Conservation (phyloP, 2,113 vertebrate species). For the Rhinoderma darwinii region DNA sequence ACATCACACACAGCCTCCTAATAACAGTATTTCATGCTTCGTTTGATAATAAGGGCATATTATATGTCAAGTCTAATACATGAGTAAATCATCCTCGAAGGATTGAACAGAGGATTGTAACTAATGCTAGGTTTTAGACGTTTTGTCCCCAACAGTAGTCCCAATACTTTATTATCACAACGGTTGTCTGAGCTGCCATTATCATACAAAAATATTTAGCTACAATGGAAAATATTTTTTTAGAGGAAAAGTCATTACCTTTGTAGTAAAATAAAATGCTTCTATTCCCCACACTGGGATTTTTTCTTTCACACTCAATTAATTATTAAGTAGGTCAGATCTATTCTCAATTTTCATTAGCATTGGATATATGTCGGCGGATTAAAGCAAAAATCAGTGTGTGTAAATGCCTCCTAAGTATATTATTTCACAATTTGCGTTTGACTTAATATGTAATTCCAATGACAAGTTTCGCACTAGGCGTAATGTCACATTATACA, state of each 20-base stretch:
- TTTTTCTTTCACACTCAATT: not conserved
- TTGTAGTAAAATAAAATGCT: not conserved
- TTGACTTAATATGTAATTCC: not conserved
- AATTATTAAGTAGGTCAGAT: not conserved
- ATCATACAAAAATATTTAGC: not conserved
- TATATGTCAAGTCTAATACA: not conserved
- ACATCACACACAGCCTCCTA: slow-evolving; percentile 23
- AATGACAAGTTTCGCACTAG: not conserved
- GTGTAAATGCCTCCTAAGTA: not conserved
- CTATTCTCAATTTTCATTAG: not conserved
- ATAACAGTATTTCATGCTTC: slow-evolving; percentile 26
- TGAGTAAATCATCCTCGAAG: not conserved
- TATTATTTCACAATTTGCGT: not conserved
- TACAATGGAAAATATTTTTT: not conserved
- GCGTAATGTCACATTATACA: not conserved
- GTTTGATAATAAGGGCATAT: slow-evolving; percentile 34
- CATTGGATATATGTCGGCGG: not conserved
- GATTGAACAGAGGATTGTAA: not conserved
- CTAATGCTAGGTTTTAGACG: not conserved
- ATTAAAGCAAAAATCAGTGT: not conserved
- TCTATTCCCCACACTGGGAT: not conserved
- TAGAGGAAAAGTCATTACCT: not conserved
- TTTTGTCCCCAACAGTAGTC: not conserved
- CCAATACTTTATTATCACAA: not conserved
- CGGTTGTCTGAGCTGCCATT: not conserved